Evolutionary conservation across 2,888 invertebrate genomes (phyloP), one percentile per base, ranked within the genome.

Genomic region (Ditula angustiorana): DNA sequence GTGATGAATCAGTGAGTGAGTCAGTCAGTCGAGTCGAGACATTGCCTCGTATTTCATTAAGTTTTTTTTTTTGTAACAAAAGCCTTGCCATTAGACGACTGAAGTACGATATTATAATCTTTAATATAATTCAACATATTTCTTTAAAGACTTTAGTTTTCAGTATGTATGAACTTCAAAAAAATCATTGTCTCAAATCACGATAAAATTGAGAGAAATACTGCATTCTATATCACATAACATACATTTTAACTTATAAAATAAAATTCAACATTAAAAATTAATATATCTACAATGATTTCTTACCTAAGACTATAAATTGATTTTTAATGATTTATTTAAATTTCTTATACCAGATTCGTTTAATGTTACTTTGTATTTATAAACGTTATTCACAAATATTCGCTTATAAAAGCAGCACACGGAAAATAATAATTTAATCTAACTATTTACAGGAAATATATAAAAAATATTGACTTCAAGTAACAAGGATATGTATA

Each of bases 181-280:
- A 52, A 47, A 30, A 60, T 44, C 16, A 60, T 60, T 41, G 52
- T 60, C 41, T 44, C 60, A 52, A 30, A 60, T 56, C 53, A 49
- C 44, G 35, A 57, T 61, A 63, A 41, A 28, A 55, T 24, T 47
- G 63, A 61, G 70, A 71, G 61, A 66, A 73, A 74, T 73, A 74
- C 73, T 73, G 73, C 67, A 62, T 60, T 68, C 64, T 71, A 67
- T 74, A 74, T 74, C 74, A 74, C 74, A 73, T 69, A 72, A 73
- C 68, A 68, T 60, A 72, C 35, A 53, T 58, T 53, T 52, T 44
- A 58, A 58, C 57, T 58, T 35, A 63, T 7, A 53, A 57, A 13
- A 30, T 46, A 55, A 23, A 16, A 55, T 46, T 55, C 37, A 67
- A 64, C 37, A 59, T 33, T 44, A 37, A 52, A 57, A 47, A 58